Evolutionary conservation across 1,140 invertebrate genomes (phyloP).

Genomic region (Drosophila biarmipes): DNA sequence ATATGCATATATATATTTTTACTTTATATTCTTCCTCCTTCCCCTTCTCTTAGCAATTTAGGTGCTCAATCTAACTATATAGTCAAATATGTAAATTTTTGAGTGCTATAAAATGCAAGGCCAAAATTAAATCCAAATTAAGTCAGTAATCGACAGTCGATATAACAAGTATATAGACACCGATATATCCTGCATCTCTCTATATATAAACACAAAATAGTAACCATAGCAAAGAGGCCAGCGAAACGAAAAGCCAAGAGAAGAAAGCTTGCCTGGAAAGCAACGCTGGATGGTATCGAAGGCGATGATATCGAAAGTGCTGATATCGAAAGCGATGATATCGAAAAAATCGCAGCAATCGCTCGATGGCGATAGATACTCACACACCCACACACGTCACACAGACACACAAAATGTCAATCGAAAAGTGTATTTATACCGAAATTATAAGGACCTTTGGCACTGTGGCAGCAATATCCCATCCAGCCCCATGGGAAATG

Average conservation of each 20-base stretch:
- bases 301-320: slow-evolving; percentile 21
- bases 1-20: slow-evolving; percentile 83
- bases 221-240: slow-evolving; percentile 39
- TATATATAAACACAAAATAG: slow-evolving; percentile 23
- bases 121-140: slow-evolving; percentile 61
- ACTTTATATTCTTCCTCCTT: slow-evolving; percentile 83
- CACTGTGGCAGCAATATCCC: slow-evolving; percentile 7
- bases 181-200: slow-evolving; percentile 34
- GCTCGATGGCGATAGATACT: slow-evolving; percentile 19
- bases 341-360: slow-evolving; percentile 22
- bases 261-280: slow-evolving; percentile 46
- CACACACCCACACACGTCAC: slow-evolving; percentile 38
- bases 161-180: slow-evolving; percentile 42
- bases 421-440: not conserved
- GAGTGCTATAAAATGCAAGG: slow-evolving; percentile 78
- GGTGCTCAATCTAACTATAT: slow-evolving; percentile 76
- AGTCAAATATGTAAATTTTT: slow-evolving; percentile 80
- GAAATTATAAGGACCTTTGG: not conserved
- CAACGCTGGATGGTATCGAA: slow-evolving; percentile 42
- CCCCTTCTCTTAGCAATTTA: slow-evolving; percentile 84
- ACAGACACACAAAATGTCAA: slow-evolving; percentile 12
- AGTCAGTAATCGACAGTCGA: slow-evolving; percentile 43
- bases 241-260: slow-evolving; percentile 32
- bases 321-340: slow-evolving; percentile 21
- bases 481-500: slow-evolving; percentile 16